Conservation (phyloP, 2,797 vertebrate species). For the Lepilemur ruficaudatus region DNA sequence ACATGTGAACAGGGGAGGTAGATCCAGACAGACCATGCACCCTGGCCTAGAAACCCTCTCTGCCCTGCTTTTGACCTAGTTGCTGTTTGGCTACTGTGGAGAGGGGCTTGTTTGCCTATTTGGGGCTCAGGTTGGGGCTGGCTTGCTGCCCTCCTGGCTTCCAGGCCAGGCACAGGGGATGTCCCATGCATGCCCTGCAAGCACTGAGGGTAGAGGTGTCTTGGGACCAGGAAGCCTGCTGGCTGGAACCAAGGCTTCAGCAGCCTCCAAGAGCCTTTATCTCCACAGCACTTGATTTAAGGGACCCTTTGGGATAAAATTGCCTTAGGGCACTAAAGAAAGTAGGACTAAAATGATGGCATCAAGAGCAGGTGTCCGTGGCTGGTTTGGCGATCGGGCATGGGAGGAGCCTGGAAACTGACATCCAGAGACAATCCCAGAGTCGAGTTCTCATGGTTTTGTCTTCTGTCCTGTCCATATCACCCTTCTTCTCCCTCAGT, state of each 20-base stretch:
- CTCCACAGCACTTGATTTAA: background rate
- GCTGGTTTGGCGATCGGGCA: background rate
- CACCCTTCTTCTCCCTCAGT: background rate
- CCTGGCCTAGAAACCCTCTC: background rate
- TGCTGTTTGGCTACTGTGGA: background rate
- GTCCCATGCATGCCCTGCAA: background rate
- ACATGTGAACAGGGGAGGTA: background rate
- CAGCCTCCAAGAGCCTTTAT: background rate
- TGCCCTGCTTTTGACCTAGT: background rate
- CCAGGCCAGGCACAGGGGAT: background rate
- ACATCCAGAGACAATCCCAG: background rate
- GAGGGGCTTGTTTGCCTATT: background rate
- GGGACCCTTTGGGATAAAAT: background rate
- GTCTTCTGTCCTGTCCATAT: background rate
- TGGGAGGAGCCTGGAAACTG: background rate
- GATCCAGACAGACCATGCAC: background rate
- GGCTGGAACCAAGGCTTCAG: background rate
- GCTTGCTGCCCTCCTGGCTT: background rate
- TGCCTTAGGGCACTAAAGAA: background rate
- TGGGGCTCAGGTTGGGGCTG: background rate
- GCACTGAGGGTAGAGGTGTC: background rate
- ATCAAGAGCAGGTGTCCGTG: background rate
- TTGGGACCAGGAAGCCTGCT: background rate
- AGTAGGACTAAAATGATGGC: background rate
- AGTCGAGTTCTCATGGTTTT: background rate